A percentile compares a stretch with the other conserved stretches of the same genome.
phyloP scores from a whole-genome alignment of 92 coral and sea anemone genomes.

The Epizoanthus stellaris region DNA sequence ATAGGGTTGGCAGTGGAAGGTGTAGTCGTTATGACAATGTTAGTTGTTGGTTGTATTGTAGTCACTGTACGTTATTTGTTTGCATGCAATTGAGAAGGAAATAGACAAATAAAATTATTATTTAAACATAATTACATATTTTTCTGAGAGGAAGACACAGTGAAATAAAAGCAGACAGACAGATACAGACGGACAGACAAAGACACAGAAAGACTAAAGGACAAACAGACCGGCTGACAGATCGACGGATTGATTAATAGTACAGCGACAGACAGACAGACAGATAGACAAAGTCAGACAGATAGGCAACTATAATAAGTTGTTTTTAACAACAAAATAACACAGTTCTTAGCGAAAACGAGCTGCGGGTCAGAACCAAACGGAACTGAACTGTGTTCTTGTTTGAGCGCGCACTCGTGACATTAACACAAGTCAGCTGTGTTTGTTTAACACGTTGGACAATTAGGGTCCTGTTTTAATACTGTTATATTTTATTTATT shows the following conservation, averaged over 20 bases:
- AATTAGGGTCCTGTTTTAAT: too few species aligned
- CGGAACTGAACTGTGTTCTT: background rate
- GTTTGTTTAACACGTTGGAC: too few species aligned
- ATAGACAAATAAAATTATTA: background rate
- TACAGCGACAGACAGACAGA: too few species aligned
- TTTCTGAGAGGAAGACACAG: background rate
- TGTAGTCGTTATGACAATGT: background rate
- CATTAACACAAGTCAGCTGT: background rate
- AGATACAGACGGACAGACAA: too few species aligned
- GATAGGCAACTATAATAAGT: too few species aligned
- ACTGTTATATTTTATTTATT: too few species aligned
- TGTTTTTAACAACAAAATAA: background rate
- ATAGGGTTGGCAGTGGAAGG: conserved; percentile 1
- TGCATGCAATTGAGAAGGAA: conserved; percentile 4
- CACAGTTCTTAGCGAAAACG: background rate
- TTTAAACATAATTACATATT: background rate
- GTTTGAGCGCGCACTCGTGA: conserved; percentile 5
- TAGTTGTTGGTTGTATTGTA: background rate
- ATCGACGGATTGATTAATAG: too few species aligned
- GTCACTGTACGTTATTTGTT: background rate
- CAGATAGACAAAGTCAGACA: too few species aligned
- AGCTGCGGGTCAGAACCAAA: background rate
- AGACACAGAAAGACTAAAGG: too few species aligned
- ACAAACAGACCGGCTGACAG: too few species aligned
- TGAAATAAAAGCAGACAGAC: background rate